A percentile compares a stretch with the other conserved stretches of the same genome.
Conservation (phyloP, 2,797 vertebrate genomes). For the Yasuhikotakia modesta region DNA sequence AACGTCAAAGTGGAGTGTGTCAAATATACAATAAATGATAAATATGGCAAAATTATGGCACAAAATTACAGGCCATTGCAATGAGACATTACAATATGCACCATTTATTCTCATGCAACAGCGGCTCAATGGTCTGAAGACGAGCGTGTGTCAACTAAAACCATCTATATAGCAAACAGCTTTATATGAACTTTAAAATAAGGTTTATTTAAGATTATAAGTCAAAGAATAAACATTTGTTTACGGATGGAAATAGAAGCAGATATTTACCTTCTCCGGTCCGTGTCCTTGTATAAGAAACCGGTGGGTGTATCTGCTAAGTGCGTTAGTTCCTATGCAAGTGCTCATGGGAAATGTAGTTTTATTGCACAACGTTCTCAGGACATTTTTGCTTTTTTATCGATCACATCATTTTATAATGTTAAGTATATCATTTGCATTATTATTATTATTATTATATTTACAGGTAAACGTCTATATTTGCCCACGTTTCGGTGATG, state of each 20-base stretch:
- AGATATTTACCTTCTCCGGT: conserved; percentile 45
- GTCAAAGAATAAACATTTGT: background rate
- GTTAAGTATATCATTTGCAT: too few species aligned
- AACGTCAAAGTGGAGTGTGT: background rate
- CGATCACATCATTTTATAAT: too few species aligned
- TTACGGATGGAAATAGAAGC: conserved; percentile 20
- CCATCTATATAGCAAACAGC: background rate
- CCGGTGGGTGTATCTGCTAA: conserved; percentile 3
- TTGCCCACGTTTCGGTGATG: too few species aligned
- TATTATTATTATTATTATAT: too few species aligned
- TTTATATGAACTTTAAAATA: background rate
- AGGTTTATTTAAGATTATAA: background rate
- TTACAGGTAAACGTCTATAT: too few species aligned
- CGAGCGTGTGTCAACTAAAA: background rate
- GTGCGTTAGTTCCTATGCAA: conserved; percentile 3
- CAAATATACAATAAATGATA: background rate
- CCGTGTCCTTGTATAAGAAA: conserved; percentile 35
- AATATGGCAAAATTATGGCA: too few species aligned
- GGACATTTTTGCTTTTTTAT: too few species aligned
- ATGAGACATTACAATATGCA: background rate
- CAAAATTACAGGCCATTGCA: background rate
- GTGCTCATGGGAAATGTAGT: conserved; percentile 36
- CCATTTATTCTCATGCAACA: background rate
- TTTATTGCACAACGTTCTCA: background rate
- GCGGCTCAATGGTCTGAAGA: background rate